Conservation (phyloP, 2,888 invertebrate genomes). For the Creontiades dilutus region DNA sequence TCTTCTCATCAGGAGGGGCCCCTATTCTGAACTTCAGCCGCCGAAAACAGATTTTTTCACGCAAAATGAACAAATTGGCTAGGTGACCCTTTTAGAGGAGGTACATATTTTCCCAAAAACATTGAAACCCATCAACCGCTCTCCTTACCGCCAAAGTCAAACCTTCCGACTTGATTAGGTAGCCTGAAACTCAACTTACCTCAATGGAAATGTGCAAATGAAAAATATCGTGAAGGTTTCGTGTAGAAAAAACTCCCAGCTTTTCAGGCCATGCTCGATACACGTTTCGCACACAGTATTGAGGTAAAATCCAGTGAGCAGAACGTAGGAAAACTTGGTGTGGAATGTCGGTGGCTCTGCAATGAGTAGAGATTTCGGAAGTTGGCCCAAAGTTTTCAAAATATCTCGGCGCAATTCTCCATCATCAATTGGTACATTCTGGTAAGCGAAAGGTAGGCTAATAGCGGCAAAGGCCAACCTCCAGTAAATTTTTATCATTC, state of each 20-base stretch:
- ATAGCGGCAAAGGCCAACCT: constrained; percentile 71
- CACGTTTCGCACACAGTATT: constrained; percentile 72
- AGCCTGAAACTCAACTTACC: constrained; percentile 51
- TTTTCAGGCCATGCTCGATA: constrained; percentile 71
- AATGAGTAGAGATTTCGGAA: constrained; percentile 63
- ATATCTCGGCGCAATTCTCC: constrained; percentile 41
- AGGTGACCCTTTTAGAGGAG: too few species aligned
- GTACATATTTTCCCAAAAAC: too few species aligned
- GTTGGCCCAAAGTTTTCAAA: constrained; percentile 56
- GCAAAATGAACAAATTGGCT: too few species aligned
- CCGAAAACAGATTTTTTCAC: too few species aligned
- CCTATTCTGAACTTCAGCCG: too few species aligned
- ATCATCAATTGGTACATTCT: constrained; percentile 62
- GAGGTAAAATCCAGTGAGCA: constrained; percentile 73
- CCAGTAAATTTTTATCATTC: constrained; percentile 73
- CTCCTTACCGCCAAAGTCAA: too few species aligned
- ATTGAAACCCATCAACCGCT: too few species aligned
- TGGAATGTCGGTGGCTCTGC: constrained; percentile 63
- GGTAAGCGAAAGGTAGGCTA: constrained; percentile 72
- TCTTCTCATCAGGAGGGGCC: too few species aligned
- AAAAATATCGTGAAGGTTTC: constrained; percentile 73
- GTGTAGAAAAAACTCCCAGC: constrained; percentile 71
- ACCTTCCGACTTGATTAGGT: too few species aligned
- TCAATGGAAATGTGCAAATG: constrained; percentile 72
- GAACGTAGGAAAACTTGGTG: constrained; percentile 73